Base-by-base conservation (phyloP, 2,113 vertebrate genomes). In the Myotis yumanensis region DNA sequence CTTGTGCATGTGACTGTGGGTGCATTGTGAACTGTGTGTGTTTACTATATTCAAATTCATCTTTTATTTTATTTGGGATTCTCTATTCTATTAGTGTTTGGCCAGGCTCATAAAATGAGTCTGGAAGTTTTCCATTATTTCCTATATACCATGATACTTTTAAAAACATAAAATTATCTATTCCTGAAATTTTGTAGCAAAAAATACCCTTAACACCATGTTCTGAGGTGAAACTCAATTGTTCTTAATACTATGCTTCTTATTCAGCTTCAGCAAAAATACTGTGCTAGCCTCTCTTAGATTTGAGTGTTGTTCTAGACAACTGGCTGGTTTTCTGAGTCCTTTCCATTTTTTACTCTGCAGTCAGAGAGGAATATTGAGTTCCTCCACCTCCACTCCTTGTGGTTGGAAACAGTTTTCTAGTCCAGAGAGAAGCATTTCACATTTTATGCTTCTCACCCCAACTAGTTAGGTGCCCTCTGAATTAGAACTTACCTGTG, bases 1-100 rank as follows among this genome's bases (percentile, higher is more conserved):
- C n/a, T 54, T 82, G 62, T n/a, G 2, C 30, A 35, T 23, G 30
- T 52, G n/a, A 71, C 62, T 92, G 15, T 57, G 52, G 12, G 40
- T 43, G 15, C 0, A 8, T 69, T 89, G 84, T 62, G n/a, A 84
- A 62, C 6, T 54, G 23, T 80, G 46, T 80, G 28, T 73, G 9
- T 68, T 88, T 89, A 40, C 7, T 90, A 2, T 5, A 46, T 7
- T 57, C 7, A 76, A 72, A 22, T 16, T 51, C 3, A 51, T 25
- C 0, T 92, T 94, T 86, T 48, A 91, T 87, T 95, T 77, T 73
- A 89, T 79, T 95, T 77, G 79, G 4, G 11, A 72, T 57, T 59
- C 25, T 48, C 9, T 81, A 2, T 51, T 37, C 57, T 69, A 7
- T 11, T 79, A 69, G 28, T 68, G 7, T 16, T 30, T 2, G 48